Percentiles rank a stretch among this genome's conserved stretches.
These are phyloP conservation scores for Cryptomyrus ogoouensis DNA, from an alignment of 2,113 vertebrate species.

Conservation along the genomic window DNA sequence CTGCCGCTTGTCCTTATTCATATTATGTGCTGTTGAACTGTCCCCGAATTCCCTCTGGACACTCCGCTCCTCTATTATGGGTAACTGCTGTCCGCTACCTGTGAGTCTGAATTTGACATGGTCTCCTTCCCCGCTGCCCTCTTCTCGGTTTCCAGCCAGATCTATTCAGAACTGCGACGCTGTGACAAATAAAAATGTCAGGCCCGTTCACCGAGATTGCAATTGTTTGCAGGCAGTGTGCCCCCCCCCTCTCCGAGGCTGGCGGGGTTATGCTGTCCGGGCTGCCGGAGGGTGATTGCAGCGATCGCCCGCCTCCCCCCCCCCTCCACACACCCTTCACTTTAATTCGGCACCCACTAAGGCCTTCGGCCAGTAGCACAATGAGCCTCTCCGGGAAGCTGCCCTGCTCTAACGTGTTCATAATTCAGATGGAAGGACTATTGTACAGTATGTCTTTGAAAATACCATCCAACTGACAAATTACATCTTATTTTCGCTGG, in stretches of 20 bases:
- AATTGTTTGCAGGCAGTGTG: conserved; percentile 53
- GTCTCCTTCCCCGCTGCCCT: conserved; percentile 11
- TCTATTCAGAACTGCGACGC: conserved; percentile 40
- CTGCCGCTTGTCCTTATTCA: not conserved
- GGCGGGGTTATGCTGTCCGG: conserved; percentile 23
- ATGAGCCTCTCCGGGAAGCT: conserved; percentile 55
- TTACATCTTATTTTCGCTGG: conserved; percentile 55
- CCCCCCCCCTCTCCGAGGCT: conserved; percentile 32
- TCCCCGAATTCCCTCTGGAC: not conserved
- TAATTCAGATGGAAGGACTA: conserved; percentile 51
- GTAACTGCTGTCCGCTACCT: conserved; percentile 10
- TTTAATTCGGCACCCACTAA: conserved; percentile 37
- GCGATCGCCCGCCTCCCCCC: not conserved
- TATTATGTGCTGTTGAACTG: not conserved
- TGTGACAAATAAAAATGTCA: conserved; percentile 52
- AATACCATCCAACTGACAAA: conserved; percentile 58
- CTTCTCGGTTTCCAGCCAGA: conserved; percentile 25
- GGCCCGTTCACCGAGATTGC: conserved; percentile 51
- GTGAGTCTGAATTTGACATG: not conserved
- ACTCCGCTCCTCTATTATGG: not conserved
- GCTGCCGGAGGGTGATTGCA: not conserved
- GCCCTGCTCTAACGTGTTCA: conserved; percentile 45
- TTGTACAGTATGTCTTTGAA: conserved; percentile 59
- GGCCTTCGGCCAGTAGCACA: conserved; percentile 40
- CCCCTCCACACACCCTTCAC: conserved; percentile 23